A percentile compares a stretch with the other conserved stretches of the same genome.
Conservation (phyloP, 1,140 invertebrate species). For the Temnothorax curvispinosus region DNA sequence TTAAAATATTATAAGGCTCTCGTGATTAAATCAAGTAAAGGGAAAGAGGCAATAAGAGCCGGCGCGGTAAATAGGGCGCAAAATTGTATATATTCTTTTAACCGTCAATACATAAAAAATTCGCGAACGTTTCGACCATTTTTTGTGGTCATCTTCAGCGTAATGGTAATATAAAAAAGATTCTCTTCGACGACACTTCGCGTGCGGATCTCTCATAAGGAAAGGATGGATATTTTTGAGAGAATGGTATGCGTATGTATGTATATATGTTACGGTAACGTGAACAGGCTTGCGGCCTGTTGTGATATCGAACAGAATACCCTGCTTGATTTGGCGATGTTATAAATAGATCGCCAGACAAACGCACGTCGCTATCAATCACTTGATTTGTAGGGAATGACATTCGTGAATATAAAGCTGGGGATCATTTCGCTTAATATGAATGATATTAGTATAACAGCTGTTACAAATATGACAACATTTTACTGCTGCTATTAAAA, state of each 20-base stretch:
- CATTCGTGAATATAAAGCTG: constrained; percentile 9
- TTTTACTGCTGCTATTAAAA: neutral
- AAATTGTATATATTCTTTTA: too few species aligned
- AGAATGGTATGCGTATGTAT: neutral
- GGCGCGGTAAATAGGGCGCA: too few species aligned
- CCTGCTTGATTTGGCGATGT: neutral
- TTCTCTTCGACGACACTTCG: neutral
- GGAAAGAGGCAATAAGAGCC: too few species aligned
- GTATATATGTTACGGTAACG: neutral
- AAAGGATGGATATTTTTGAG: neutral
- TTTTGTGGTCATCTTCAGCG: too few species aligned
- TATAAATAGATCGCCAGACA: constrained; percentile 5
- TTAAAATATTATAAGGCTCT: too few species aligned
- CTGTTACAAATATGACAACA: neutral
- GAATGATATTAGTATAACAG: constrained; percentile 23
- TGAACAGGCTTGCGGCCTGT: neutral
- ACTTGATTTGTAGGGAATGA: constrained; percentile 12
- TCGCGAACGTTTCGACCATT: too few species aligned
- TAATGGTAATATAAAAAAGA: neutral
- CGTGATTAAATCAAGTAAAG: too few species aligned
- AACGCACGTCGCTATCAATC: neutral
- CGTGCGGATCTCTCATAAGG: neutral
- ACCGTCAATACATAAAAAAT: too few species aligned
- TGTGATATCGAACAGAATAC: neutral
- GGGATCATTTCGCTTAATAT: constrained; percentile 6